Conservation (phyloP, 2,797 vertebrate species). For the Gallirallus australis region DNA sequence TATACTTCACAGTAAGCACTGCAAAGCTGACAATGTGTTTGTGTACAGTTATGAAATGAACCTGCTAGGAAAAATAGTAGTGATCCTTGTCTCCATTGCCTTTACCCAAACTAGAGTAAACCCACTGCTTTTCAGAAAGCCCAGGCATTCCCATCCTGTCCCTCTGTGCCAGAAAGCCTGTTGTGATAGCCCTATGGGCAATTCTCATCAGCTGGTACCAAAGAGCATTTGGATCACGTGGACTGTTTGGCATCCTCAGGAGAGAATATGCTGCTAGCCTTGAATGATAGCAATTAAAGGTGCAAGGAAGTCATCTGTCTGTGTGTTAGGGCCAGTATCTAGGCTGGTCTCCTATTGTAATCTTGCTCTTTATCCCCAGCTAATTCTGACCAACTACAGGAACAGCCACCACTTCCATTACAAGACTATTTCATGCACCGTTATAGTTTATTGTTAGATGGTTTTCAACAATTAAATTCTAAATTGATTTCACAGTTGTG, state of each 20-base stretch:
- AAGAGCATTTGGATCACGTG: constrained; percentile 47
- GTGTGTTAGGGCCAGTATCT: constrained; percentile 51
- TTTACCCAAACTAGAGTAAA: constrained; percentile 18
- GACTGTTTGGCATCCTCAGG: constrained; percentile 63
- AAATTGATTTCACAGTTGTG: constrained; percentile 72
- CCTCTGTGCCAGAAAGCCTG: constrained; percentile 58
- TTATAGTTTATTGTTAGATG: constrained; percentile 65
- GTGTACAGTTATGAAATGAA: background rate
- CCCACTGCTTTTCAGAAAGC: constrained; percentile 8
- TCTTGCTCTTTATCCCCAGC: constrained; percentile 58
- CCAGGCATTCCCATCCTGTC: constrained; percentile 31
- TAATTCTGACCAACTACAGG: constrained; percentile 64
- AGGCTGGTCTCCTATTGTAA: constrained; percentile 44
- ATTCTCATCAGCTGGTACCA: constrained; percentile 50
- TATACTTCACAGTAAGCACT: background rate
- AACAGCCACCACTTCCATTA: constrained; percentile 61
- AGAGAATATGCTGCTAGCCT: constrained; percentile 64
- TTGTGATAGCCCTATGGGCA: constrained; percentile 62
- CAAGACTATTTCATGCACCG: constrained; percentile 56
- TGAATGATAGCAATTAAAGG: constrained; percentile 71
- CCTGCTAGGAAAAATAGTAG: background rate
- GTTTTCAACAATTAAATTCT: constrained; percentile 70
- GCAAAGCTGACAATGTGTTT: background rate
- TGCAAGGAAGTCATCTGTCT: constrained; percentile 69
- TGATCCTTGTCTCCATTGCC: background rate